Base-by-base conservation (phyloP, 2,888 invertebrate genomes). In the Cheiracanthium punctorium region DNA sequence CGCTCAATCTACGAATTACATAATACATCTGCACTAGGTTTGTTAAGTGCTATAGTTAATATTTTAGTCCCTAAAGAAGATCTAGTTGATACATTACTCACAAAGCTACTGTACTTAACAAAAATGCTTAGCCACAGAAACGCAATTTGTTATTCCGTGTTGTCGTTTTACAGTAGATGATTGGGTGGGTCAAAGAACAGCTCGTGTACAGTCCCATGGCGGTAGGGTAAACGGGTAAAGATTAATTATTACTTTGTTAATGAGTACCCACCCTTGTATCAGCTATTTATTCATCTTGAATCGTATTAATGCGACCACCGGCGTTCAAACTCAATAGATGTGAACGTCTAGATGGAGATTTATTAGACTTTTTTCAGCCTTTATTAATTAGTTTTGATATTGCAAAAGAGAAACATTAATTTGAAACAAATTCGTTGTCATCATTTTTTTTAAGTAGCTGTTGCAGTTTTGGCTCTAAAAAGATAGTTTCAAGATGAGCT, bases 231-330 rank as follows among this genome's bases (percentile, higher is more conserved):
- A 82, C 72, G 79, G 73, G 79, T 74, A 58, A 84, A 79, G 84
- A 84, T 84, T 84, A 84, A 84, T 84, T 84, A 84, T 79, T 73
- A 73, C 84, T 84, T 84, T 79, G 84, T 84, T 84, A 84, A 84
- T 84, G 79, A 84, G 79, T 79, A 73, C 79, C 84, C 84, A 77
- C 84, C 84, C 84, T 84, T 84, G 58, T 79, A 84, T 52, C 84
- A 84, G 84, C 73, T 84, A 84, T 84, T 84, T 84, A 84, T 84
- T 84, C 84, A 84, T 84, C 84, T 84, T 65, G 64, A 67, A 33
- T 65, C 20, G 64, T 79, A 84, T 79, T 73, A 84, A 84, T 84
- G 65, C 84, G 84, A 84, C 84, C 84, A 84, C 84, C 84, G 73
- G 84, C 84, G 79, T 74, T 84, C 84, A 84, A 84, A 84, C 84